Percentiles rank a stretch among this genome's conserved stretches.
Evolutionary conservation across 2,888 invertebrate species (phyloP).

Genomic region (Strigamia transsilvanica): DNA sequence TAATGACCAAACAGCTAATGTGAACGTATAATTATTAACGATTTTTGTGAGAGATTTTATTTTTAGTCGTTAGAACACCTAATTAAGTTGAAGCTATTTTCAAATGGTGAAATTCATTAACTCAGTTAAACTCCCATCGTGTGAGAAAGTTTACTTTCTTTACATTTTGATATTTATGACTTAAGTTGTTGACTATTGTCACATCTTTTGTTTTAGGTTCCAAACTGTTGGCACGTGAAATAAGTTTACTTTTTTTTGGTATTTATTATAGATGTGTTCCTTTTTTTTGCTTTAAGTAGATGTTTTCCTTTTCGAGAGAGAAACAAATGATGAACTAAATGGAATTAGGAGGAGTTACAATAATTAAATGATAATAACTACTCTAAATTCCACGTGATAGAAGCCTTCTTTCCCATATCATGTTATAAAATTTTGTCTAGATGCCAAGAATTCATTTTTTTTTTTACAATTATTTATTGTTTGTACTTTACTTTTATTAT

Average conservation of each 20-base stretch:
- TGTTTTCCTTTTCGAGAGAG: background rate
- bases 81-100: too few relatives aligned
- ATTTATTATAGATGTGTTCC: background rate
- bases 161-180: background rate
- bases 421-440: conserved; percentile 6
- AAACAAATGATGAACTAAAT: background rate
- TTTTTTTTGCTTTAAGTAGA: background rate
- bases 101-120: too few relatives aligned
- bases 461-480: background rate
- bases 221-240: background rate
- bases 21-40: background rate
- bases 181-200: background rate
- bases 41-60: background rate
- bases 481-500: background rate
- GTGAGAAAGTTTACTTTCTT: background rate
- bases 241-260: background rate
- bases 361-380: conserved; percentile 20
- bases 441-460: background rate
- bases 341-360: conserved; percentile 6
- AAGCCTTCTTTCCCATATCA: conserved; percentile 35
- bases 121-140: background rate
- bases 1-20: background rate
- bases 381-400: conserved; percentile 31
- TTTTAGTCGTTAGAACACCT: background rate
- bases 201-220: background rate